phyloP scores from a whole-genome alignment of 2,113 vertebrate species.

The Melanotaenia duboulayi region DNA sequence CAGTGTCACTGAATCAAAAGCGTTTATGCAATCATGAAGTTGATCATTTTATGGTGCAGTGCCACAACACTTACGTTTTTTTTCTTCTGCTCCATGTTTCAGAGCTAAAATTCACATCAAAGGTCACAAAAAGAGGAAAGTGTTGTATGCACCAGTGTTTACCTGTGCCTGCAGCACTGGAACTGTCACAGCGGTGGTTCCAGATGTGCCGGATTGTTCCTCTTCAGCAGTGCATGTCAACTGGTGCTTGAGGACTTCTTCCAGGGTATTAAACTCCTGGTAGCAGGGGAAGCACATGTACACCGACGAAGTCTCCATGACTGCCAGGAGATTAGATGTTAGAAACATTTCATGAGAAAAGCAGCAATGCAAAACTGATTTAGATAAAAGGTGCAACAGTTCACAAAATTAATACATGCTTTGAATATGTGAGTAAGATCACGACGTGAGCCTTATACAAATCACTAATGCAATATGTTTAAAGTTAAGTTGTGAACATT shows the following conservation, averaged over 20 bases:
- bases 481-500: conserved; percentile 70
- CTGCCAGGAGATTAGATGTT: conserved; percentile 46
- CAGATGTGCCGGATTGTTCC: conserved; percentile 46
- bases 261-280: conserved; percentile 89
- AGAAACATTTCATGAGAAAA: conserved; percentile 49
- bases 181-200: conserved; percentile 29
- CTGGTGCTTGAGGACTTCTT: conserved; percentile 91
- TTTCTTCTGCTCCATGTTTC: neutral
- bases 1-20: conserved; percentile 27
- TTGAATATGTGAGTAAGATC: conserved; percentile 41
- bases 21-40: conserved; percentile 1
- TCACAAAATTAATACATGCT: conserved; percentile 46
- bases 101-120: neutral
- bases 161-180: conserved; percentile 67
- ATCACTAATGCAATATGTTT: conserved; percentile 33
- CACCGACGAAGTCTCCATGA: conserved; percentile 82
- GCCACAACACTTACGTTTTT: neutral
- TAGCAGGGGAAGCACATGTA: conserved; percentile 96
- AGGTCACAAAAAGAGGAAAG: neutral
- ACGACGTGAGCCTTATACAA: conserved; percentile 34
- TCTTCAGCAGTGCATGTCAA: conserved; percentile 86
- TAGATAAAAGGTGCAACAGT: conserved; percentile 48
- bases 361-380: conserved; percentile 47
- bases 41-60: conserved; percentile 10
- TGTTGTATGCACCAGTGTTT: conserved; percentile 13